Conservation (phyloP, 2,797 vertebrate species). For the Phataginus tricuspis region DNA sequence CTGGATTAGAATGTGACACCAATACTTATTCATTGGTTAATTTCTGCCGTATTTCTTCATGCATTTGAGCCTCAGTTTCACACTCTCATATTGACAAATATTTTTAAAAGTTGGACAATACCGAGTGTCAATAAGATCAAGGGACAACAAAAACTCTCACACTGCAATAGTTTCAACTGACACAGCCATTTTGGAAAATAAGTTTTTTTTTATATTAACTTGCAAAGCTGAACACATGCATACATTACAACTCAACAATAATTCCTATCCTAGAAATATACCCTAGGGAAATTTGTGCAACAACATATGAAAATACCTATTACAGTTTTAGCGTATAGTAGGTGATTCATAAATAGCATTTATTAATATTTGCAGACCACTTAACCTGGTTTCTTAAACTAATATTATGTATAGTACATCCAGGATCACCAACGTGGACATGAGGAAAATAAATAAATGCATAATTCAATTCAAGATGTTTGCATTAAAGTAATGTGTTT, state of each 20-base stretch:
- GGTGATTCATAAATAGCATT: background rate
- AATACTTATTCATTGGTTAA: slow-evolving; percentile 30
- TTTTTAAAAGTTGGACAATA: slow-evolving; percentile 13
- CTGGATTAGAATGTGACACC: background rate
- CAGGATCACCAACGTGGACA: slow-evolving; percentile 22
- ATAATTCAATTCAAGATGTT: background rate
- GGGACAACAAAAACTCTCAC: slow-evolving; percentile 7
- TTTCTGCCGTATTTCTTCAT: slow-evolving; percentile 1
- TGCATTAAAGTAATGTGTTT: background rate
- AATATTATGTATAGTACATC: background rate
- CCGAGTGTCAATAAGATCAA: background rate
- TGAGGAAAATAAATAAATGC: slow-evolving; percentile 25
- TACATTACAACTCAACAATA: background rate
- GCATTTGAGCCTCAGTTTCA: background rate
- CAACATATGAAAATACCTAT: slow-evolving; percentile 12
- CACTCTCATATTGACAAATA: background rate
- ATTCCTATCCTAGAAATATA: slow-evolving; percentile 12
- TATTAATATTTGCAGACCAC: slow-evolving; percentile 21
- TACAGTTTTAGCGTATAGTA: background rate
- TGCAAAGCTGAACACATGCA: background rate
- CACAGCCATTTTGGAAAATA: background rate
- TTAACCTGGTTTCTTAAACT: slow-evolving; percentile 31
- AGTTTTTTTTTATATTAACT: background rate
- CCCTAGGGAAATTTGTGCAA: background rate
- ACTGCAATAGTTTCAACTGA: background rate